Evolutionary conservation across 2,888 invertebrate species (phyloP), one percentile per base, ranked within the genome.

Genomic region (Parasteatoda lunata): DNA sequence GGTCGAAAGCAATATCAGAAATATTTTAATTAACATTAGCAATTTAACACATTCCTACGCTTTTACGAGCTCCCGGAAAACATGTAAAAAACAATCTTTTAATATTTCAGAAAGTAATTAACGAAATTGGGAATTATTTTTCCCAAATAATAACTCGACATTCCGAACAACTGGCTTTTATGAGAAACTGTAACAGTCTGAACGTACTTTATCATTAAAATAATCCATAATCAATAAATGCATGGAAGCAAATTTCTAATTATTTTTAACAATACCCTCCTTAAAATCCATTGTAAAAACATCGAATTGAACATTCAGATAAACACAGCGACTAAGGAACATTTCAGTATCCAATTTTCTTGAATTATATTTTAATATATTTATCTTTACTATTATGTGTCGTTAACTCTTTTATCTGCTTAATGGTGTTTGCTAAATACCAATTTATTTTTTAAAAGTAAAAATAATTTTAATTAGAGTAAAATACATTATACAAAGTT

Each of bases 301-400:
- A 68, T 78, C 69, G 69, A 68, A 78, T 78, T 78, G 47, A 68
- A 51, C 47, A 78, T 47, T 8, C 78, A 70, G 30, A 78, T 59
- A 70, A 69, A 78, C n/a, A 13, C 49, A n/a, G 6, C n/a, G 59
- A 30, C 30, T 30, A 30, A n/a, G 59, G 59, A 13, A 59, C 59
- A 8, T 59, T 59, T 59, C 9, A 59, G 59, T 9, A 59, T 59
- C 30, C 30, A 30, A 30, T 30, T 30, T 30, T 30, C 30, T 30
- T 30, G 30, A 30, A 30, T 30, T 30, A 30, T 30, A 30, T 30
- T 30, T 30, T 30, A 30, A 30, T 30, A 30, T 30, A 30, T 30
- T 30, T 30, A 30, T 30, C 30, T 30, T 30, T 30, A 30, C 30
- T 30, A 30, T 30, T 30, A 30, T 30, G 2, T 30, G 30, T 30